A percentile compares a stretch with the other conserved stretches of the same genome.
These are phyloP conservation scores for Plebejus argus DNA, from an alignment of 2,888 invertebrate genomes.

Conservation along the genomic window DNA sequence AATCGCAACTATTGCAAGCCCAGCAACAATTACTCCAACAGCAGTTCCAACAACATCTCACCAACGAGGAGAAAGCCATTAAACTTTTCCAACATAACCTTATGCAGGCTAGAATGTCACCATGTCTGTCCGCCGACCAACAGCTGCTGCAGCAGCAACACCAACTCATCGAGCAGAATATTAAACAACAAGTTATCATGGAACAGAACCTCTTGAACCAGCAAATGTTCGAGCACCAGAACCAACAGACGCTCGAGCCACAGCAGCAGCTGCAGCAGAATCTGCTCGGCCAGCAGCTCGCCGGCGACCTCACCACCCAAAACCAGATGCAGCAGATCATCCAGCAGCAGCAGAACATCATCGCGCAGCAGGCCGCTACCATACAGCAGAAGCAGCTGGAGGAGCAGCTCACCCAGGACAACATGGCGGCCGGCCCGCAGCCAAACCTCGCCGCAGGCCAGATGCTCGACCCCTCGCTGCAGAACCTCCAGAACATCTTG, in stretches of 20 bases:
- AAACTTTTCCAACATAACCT: constrained; percentile 82
- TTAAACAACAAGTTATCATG: constrained; percentile 68
- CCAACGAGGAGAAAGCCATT: constrained; percentile 76
- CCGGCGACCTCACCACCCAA: constrained; percentile 67
- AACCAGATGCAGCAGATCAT: constrained; percentile 78
- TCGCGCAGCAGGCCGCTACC: constrained; percentile 71
- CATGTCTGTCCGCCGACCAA: constrained; percentile 57
- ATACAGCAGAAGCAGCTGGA: constrained; percentile 74
- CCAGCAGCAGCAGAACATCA: constrained; percentile 72
- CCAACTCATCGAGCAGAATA: constrained; percentile 60
- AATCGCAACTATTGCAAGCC: constrained; percentile 69
- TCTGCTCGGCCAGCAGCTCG: constrained; percentile 60
- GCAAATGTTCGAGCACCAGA: constrained; percentile 69
- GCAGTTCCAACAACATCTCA: constrained; percentile 77
- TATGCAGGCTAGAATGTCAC: constrained; percentile 75
- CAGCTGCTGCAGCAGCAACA: constrained; percentile 62
- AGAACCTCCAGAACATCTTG: constrained; percentile 72
- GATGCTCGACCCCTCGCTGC: constrained; percentile 75
- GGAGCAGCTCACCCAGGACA: constrained; percentile 67
- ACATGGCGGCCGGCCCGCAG: constrained; percentile 60
- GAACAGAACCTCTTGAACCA: constrained; percentile 75
- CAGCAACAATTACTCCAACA: constrained; percentile 78
- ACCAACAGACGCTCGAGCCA: constrained; percentile 60
- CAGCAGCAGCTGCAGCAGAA: constrained; percentile 63
- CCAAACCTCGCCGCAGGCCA: constrained; percentile 65